Conservation (phyloP, 2,797 vertebrate species). For the Leptatherina wallacei region DNA sequence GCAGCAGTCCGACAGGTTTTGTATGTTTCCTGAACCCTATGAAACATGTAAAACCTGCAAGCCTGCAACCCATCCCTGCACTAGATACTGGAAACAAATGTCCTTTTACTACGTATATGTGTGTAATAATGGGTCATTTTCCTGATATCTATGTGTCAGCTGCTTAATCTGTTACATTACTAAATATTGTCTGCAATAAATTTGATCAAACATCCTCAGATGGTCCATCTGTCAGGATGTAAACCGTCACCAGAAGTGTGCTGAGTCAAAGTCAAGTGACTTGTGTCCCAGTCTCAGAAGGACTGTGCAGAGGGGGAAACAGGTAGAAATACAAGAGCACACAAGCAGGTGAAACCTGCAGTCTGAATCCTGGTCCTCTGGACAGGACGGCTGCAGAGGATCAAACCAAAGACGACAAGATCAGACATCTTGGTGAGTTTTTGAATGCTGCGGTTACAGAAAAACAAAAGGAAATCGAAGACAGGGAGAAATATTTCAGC, state of each 20-base stretch:
- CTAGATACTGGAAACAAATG: too few species aligned
- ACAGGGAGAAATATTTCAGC: slow-evolving; percentile 14
- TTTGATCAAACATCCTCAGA: too few species aligned
- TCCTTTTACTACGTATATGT: too few species aligned
- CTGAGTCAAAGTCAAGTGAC: slow-evolving; percentile 33
- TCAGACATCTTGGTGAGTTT: slow-evolving; percentile 43
- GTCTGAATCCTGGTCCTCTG: slow-evolving; percentile 40
- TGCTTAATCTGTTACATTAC: too few species aligned
- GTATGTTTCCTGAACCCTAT: too few species aligned
- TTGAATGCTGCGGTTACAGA: slow-evolving; percentile 17
- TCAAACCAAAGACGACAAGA: slow-evolving; percentile 52
- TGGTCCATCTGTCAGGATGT: not conserved
- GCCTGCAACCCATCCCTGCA: too few species aligned
- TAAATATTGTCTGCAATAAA: too few species aligned
- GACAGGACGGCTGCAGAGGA: slow-evolving; percentile 24
- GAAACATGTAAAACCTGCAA: too few species aligned
- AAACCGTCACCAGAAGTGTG: not conserved
- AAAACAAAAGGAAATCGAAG: slow-evolving; percentile 23
- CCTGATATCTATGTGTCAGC: too few species aligned
- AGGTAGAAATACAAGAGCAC: slow-evolving; percentile 35
- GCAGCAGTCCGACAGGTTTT: too few species aligned
- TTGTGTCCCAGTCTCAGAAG: slow-evolving; percentile 50
- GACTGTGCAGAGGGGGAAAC: slow-evolving; percentile 32
- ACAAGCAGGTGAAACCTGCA: slow-evolving; percentile 24
- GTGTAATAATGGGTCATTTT: too few species aligned